Evolutionary conservation across 2,888 invertebrate genomes (phyloP).

Genomic region (Athalia cordata): DNA sequence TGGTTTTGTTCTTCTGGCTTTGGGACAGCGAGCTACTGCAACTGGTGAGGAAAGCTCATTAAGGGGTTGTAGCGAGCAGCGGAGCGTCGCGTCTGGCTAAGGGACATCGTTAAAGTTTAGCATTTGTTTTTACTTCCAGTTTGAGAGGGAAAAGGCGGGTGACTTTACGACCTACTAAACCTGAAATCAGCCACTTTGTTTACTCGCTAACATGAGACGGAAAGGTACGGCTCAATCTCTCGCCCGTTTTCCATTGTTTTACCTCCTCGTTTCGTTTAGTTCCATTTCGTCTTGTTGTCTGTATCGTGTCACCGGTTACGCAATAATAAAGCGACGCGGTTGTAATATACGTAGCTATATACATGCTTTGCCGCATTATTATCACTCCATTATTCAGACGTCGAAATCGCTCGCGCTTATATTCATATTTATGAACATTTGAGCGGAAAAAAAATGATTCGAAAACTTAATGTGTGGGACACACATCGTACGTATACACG

Average conservation of each 20-base stretch:
- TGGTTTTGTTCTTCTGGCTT: not conserved
- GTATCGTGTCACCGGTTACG: not conserved
- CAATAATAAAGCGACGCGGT: not conserved
- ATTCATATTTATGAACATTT: too few relatives aligned
- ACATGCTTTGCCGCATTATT: too few relatives aligned
- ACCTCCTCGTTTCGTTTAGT: not conserved
- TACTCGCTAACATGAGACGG: slow-evolving; percentile 37
- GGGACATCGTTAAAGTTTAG: slow-evolving; percentile 43
- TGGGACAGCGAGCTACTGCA: not conserved
- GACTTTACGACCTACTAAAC: slow-evolving; percentile 48
- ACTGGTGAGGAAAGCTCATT: slow-evolving; percentile 18
- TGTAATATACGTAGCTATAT: too few relatives aligned
- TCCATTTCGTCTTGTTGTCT: not conserved
- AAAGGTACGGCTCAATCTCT: slow-evolving; percentile 32
- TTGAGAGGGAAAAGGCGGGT: not conserved
- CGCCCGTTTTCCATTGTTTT: not conserved
- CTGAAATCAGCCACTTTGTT: slow-evolving; percentile 57
- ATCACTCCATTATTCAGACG: too few relatives aligned
- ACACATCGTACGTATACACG: not conserved
- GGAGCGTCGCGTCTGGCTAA: slow-evolving; percentile 11
- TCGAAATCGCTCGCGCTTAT: too few relatives aligned
- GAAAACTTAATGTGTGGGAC: not conserved
- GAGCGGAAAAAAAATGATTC: too few relatives aligned
- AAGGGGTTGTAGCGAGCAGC: slow-evolving; percentile 23
- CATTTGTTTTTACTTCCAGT: slow-evolving; percentile 37